Percentiles rank a stretch among this genome's conserved stretches.
Conservation (phyloP, 2,888 invertebrate genomes). For the Congeria kusceri region DNA sequence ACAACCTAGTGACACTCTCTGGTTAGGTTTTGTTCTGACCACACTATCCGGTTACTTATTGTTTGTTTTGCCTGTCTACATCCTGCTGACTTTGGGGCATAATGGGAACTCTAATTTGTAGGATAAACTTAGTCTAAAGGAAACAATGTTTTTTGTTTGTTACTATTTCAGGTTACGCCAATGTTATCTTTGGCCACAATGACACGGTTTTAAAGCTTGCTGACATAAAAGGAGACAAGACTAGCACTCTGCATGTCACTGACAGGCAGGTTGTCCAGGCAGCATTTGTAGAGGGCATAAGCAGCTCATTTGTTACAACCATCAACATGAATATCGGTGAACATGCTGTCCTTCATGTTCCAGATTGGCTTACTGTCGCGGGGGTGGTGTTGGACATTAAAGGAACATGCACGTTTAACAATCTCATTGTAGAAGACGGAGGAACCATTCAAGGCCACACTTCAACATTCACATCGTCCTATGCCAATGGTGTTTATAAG, state of each 20-base stretch:
- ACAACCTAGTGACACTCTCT: constrained; percentile 63
- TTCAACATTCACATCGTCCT: constrained; percentile 70
- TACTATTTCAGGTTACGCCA: constrained; percentile 69
- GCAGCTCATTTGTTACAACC: constrained; percentile 58
- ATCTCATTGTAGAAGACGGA: constrained; percentile 69
- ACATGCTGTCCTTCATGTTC: constrained; percentile 70
- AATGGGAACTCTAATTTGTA: too few species aligned
- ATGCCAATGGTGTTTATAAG: constrained; percentile 65
- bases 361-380: constrained; percentile 71
- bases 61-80: constrained; percentile 2
- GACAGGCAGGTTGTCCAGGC: constrained; percentile 68
- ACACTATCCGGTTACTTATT: not conserved
- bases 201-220: constrained; percentile 60
- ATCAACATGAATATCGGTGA: constrained; percentile 70
- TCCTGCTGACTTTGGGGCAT: too few species aligned
- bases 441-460: constrained; percentile 64
- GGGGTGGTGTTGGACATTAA: constrained; percentile 67
- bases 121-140: too few species aligned
- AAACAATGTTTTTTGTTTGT: too few species aligned
- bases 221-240: constrained; percentile 71
- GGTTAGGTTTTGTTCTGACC: constrained; percentile 61
- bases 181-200: constrained; percentile 56
- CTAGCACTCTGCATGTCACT: constrained; percentile 68
- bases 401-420: constrained; percentile 74
- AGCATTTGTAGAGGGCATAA: constrained; percentile 69